Percentiles rank a stretch among this genome's conserved stretches.
These are phyloP conservation scores for Lingula anatina DNA, from an alignment of 2,888 invertebrate species.

Conservation along the genomic window DNA sequence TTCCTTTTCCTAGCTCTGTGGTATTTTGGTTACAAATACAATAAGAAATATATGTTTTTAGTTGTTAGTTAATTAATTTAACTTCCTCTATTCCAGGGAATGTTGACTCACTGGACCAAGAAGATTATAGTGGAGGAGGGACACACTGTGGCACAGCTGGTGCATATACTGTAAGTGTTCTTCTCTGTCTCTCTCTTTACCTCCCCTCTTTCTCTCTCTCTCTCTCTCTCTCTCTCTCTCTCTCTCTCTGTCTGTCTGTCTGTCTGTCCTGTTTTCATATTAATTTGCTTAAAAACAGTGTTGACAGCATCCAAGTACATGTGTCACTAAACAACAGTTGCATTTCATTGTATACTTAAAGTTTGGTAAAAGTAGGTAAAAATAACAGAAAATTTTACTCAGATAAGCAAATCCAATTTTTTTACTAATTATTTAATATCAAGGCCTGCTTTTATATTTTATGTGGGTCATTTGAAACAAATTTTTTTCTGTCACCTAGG, in stretches of 20 bases:
- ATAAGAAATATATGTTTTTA: no score
- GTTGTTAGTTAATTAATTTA: background rate
- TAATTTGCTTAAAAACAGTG: no score
- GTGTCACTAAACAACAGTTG: no score
- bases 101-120: slow-evolving; percentile 97
- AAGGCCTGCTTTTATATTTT: background rate
- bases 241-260: no score
- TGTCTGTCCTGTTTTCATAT: no score
- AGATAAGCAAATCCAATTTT: background rate
- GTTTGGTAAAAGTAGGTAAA: no score
- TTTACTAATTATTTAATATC: background rate
- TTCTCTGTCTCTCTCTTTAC: no score
- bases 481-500: slow-evolving; percentile 23
- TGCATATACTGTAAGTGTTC: slow-evolving; percentile 72
- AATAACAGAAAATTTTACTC: background rate
- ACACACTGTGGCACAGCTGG: slow-evolving; percentile 90
- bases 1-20: background rate
- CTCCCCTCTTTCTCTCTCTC: no score
- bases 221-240: no score
- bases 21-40: background rate
- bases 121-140: slow-evolving; percentile 98
- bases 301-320: no score
- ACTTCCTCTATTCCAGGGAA: slow-evolving; percentile 49
- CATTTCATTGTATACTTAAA: no score
- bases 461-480: no score